Evolutionary conservation across 92 coral and sea anemone species (phyloP).

Genomic region (Heliopora coerulea): DNA sequence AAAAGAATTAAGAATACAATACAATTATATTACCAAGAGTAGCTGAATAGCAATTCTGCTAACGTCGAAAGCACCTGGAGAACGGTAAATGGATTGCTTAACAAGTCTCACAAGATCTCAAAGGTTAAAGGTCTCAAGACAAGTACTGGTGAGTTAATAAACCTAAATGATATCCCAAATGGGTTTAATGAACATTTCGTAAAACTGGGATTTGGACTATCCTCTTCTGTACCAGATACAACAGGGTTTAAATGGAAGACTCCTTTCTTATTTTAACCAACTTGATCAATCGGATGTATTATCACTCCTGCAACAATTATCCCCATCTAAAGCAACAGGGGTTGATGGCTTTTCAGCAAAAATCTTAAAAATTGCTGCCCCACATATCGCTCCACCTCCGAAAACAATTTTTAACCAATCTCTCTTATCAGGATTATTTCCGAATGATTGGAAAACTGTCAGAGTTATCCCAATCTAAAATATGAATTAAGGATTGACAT

Average conservation of each 20-base stretch:
- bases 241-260: not conserved
- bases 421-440: constrained; percentile 12
- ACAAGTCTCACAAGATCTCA: not conserved
- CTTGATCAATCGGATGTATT: not conserved
- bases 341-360: not conserved
- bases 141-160: too few relatives aligned
- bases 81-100: not conserved
- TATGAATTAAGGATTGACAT: too few relatives aligned
- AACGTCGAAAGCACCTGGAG: not conserved
- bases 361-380: not conserved
- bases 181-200: constrained; percentile 14
- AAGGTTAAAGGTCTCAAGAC: not conserved
- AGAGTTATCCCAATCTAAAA: constrained; percentile 18
- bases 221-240: not conserved
- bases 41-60: too few relatives aligned
- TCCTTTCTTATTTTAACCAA: not conserved
- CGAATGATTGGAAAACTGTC: constrained; percentile 1
- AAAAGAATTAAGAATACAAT: too few relatives aligned
- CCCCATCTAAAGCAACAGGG: not conserved
- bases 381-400: not conserved
- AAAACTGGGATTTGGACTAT: not conserved
- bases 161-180: too few relatives aligned
- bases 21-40: too few relatives aligned
- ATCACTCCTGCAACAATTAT: too few relatives aligned
- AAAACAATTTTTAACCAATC: constrained; percentile 17